Evolutionary conservation across 2,113 vertebrate genomes (phyloP).

Genomic region (Coptodon rendalli): DNA sequence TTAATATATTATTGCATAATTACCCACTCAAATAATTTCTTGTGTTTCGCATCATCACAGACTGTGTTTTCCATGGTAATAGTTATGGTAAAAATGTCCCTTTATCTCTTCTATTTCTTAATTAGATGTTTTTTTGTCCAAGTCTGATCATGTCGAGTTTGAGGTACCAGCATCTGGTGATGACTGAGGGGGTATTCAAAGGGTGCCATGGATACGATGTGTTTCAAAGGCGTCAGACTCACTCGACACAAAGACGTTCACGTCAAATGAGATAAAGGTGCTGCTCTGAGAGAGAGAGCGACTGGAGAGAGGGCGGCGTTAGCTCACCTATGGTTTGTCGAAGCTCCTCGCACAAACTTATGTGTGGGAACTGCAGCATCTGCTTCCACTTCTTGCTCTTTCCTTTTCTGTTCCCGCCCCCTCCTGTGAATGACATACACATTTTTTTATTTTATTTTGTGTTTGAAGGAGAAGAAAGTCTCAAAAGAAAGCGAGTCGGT

Average conservation of each 20-base stretch:
- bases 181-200: background rate
- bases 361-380: constrained; percentile 98
- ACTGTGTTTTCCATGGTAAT: background rate
- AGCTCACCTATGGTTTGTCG: constrained; percentile 82
- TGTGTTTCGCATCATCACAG: background rate
- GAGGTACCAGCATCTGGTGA: background rate
- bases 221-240: background rate
- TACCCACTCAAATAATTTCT: background rate
- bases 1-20: fast-evolving
- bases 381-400: constrained; percentile 99
- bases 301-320: too few species aligned
- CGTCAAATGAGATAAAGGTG: background rate
- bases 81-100: background rate
- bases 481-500: background rate
- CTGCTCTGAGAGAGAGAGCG: background rate
- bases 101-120: background rate
- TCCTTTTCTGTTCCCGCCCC: constrained; percentile 93
- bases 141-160: fast-evolving
- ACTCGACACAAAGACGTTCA: background rate
- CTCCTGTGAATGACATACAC: constrained; percentile 73
- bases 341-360: constrained; percentile 93
- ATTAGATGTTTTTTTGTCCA: background rate
- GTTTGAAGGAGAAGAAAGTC: background rate
- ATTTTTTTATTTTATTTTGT: background rate
- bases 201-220: background rate